These are phyloP conservation scores for Rhynchotus rufescens DNA, from an alignment of 2,797 vertebrate genomes.

Conservation along the genomic window DNA sequence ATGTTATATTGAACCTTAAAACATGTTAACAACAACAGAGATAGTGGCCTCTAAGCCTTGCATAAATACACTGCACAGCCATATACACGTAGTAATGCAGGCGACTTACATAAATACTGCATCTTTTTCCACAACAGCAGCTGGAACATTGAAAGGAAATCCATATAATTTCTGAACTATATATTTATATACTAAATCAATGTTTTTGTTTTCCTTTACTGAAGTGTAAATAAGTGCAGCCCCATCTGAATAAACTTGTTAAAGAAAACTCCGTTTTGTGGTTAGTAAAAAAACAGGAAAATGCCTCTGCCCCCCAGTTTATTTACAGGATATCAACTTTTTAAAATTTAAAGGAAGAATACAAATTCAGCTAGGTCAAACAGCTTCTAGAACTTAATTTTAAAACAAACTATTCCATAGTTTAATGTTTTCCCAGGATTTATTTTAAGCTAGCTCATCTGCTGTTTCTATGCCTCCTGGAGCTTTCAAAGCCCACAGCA, in stretches of 20 bases:
- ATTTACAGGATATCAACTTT: not conserved
- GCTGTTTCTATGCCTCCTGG: not conserved
- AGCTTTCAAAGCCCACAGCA: not conserved
- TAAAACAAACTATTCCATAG: not conserved
- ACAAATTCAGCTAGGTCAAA: not conserved
- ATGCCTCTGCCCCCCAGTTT: too few relatives aligned
- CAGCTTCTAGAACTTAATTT: not conserved
- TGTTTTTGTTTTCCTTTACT: slow-evolving; percentile 98
- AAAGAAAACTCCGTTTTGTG: slow-evolving; percentile 76
- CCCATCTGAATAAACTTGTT: slow-evolving; percentile 87
- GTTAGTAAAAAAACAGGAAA: not conserved
- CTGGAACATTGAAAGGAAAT: slow-evolving; percentile 93
- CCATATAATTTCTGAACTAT: slow-evolving; percentile 97
- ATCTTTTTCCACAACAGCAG: slow-evolving; percentile 97
- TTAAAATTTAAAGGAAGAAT: not conserved
- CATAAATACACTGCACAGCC: not conserved
- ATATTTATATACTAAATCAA: slow-evolving; percentile 98
- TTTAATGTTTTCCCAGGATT: not conserved
- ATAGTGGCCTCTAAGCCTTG: not conserved
- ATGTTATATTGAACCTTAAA: not conserved
- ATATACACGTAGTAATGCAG: not conserved
- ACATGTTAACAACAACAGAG: not conserved
- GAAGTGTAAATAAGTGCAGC: slow-evolving; percentile 98
- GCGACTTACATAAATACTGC: slow-evolving; percentile 96
- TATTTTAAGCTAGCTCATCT: not conserved